phyloP scores from a whole-genome alignment of 2,888 invertebrate genomes.

The Xestia rhomboidea region DNA sequence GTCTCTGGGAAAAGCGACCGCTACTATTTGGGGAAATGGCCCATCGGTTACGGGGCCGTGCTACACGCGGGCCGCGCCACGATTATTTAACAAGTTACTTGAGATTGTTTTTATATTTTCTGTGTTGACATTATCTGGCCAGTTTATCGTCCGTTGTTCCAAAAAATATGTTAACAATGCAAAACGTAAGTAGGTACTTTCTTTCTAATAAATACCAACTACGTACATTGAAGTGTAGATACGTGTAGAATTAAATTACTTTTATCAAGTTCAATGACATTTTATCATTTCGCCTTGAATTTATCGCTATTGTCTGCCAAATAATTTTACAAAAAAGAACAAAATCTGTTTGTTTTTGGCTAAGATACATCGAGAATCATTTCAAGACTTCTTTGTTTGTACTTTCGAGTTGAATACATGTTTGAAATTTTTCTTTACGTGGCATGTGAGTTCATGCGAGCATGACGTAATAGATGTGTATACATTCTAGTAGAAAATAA shows the following conservation, averaged over 20 bases:
- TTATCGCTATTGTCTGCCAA: constrained; percentile 80
- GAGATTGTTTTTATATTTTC: constrained; percentile 1
- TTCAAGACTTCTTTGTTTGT: constrained; percentile 22
- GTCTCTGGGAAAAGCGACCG: constrained; percentile 81
- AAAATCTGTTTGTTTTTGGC: constrained; percentile 34
- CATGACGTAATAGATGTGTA: constrained; percentile 46
- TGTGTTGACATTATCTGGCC: not conserved
- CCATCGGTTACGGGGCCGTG: constrained; percentile 77
- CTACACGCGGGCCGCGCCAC: constrained; percentile 34
- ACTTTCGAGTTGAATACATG: constrained; percentile 13
- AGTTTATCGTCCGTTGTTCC: constrained; percentile 59
- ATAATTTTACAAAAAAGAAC: constrained; percentile 58
- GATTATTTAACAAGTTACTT: constrained; percentile 26
- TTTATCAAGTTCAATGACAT: constrained; percentile 87
- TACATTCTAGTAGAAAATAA: constrained; percentile 55
- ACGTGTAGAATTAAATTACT: constrained; percentile 70
- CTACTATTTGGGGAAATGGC: constrained; percentile 82
- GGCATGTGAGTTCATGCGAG: constrained; percentile 25
- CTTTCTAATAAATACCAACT: constrained; percentile 33
- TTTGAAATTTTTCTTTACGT: constrained; percentile 6
- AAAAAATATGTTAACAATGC: constrained; percentile 30
- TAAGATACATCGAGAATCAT: not conserved
- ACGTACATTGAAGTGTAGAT: constrained; percentile 11
- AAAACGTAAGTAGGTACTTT: constrained; percentile 18
- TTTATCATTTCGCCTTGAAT: constrained; percentile 87